These are phyloP conservation scores for Mythimna loreyi DNA, from an alignment of 2,888 invertebrate genomes.

Conservation along the genomic window DNA sequence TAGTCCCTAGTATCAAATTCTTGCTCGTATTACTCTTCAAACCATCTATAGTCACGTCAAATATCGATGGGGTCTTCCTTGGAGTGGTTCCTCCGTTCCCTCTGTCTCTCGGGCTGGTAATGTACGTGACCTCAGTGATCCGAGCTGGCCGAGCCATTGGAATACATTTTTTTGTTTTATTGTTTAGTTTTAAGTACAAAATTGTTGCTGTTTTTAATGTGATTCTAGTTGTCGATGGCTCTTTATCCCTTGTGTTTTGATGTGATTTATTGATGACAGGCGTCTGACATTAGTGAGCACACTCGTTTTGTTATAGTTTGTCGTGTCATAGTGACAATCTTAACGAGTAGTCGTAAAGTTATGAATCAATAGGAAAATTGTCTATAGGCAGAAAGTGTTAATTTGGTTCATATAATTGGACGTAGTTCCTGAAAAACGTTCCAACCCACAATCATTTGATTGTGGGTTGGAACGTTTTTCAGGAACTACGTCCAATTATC, in stretches of 20 bases:
- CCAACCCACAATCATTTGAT: too few relatives aligned
- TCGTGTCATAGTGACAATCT: too few relatives aligned
- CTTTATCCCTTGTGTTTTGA: neutral
- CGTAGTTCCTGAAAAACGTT: too few relatives aligned
- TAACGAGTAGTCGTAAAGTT: neutral
- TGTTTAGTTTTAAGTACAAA: slow-evolving; percentile 49
- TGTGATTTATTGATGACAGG: slow-evolving; percentile 3
- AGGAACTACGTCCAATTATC: too few relatives aligned
- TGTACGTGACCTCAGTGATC: slow-evolving; percentile 68
- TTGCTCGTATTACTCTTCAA: slow-evolving; percentile 75
- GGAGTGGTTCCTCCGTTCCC: slow-evolving; percentile 65
- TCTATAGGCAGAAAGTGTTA: neutral
- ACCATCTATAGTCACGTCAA: slow-evolving; percentile 74
- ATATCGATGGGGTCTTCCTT: slow-evolving; percentile 66
- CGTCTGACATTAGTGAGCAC: slow-evolving; percentile 3
- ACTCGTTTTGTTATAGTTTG: neutral
- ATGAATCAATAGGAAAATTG: neutral
- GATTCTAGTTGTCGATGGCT: slow-evolving; percentile 1
- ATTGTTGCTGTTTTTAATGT: slow-evolving; percentile 37
- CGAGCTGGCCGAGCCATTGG: slow-evolving; percentile 81
- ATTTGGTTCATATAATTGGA: too few relatives aligned
- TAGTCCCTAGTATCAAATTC: slow-evolving; percentile 78
- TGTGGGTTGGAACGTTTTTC: too few relatives aligned
- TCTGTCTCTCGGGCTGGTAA: slow-evolving; percentile 55
- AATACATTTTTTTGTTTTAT: slow-evolving; percentile 63